Percentiles rank a stretch among this genome's conserved stretches.
phyloP scores from a whole-genome alignment of 1,140 invertebrate genomes.

The Drosophila ananassae region DNA sequence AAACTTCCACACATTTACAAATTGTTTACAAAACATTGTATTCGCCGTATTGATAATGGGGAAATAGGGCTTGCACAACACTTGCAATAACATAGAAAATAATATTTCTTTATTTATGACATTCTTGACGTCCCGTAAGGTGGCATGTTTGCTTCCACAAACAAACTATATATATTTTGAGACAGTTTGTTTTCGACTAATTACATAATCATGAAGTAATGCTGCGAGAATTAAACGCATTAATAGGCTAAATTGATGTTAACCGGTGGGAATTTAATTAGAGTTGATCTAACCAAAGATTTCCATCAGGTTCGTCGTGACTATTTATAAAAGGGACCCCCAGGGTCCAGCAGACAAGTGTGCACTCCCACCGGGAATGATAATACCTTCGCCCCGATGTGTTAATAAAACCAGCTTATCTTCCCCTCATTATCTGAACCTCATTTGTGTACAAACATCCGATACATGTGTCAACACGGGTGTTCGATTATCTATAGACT shows the following conservation, averaged over 20 bases:
- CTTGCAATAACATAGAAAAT: not conserved
- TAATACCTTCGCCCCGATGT: conserved; percentile 34
- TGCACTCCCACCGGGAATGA: conserved; percentile 51
- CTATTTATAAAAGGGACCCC: conserved; percentile 32
- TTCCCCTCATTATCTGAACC: conserved; percentile 43
- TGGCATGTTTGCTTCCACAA: conserved; percentile 4
- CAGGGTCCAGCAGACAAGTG: conserved; percentile 4
- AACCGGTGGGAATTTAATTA: conserved; percentile 43
- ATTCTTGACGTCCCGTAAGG: not conserved
- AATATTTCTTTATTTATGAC: not conserved
- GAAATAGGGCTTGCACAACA: not conserved
- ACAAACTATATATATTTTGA: not conserved
- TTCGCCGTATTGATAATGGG: not conserved
- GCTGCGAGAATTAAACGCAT: conserved; percentile 16
- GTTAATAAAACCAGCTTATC: conserved; percentile 57
- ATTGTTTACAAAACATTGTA: conserved; percentile 1
- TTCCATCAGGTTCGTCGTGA: conserved; percentile 20
- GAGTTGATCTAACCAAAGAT: conserved; percentile 24
- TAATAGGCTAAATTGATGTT: conserved; percentile 44
- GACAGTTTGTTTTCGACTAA: not conserved
- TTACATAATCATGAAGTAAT: conserved; percentile 31
- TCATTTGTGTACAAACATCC: conserved; percentile 26
- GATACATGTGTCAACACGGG: conserved; percentile 53
- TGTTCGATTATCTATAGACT: conserved; percentile 14
- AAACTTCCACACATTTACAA: conserved; percentile 8